Percentiles rank a stretch among this genome's conserved stretches.
Evolutionary conservation across 1,140 invertebrate species (phyloP).

Genomic region (Delia radicum): DNA sequence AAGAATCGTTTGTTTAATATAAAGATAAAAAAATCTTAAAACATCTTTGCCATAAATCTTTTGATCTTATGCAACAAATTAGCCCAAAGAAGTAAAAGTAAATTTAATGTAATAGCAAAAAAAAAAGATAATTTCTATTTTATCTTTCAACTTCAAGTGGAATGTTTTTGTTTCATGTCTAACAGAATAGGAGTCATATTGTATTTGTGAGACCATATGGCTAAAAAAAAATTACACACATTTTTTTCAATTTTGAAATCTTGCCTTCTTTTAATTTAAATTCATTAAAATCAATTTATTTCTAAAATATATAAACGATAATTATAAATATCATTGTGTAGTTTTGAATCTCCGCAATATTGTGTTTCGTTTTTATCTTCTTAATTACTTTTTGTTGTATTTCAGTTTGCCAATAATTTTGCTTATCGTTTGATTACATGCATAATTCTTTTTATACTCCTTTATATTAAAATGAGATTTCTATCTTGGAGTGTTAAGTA

Average conservation of each 20-base stretch:
- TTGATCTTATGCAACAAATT: not conserved
- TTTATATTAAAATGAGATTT: conserved; percentile 13
- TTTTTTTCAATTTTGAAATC: not conserved
- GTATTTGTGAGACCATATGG: not conserved
- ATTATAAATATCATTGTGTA: not conserved
- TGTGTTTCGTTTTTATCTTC: not conserved
- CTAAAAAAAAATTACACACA: not conserved
- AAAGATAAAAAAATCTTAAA: no score
- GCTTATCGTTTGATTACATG: conserved; percentile 7
- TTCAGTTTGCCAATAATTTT: conserved; percentile 16
- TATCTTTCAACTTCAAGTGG: not conserved
- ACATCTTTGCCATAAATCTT: not conserved
- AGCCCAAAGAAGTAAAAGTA: not conserved
- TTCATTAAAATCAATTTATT: not conserved
- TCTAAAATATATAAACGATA: no score
- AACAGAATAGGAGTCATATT: not conserved
- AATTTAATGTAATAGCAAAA: not conserved
- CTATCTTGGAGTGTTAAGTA: conserved; percentile 1
- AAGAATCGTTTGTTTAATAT: no score
- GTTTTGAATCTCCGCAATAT: not conserved
- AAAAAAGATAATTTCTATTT: not conserved
- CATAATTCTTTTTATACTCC: conserved; percentile 7
- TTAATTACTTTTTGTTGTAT: conserved; percentile 12
- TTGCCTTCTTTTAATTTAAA: not conserved
- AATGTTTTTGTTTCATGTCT: not conserved